Base-by-base conservation (phyloP, 2,888 invertebrate species). In the Papilio demoleus region DNA sequence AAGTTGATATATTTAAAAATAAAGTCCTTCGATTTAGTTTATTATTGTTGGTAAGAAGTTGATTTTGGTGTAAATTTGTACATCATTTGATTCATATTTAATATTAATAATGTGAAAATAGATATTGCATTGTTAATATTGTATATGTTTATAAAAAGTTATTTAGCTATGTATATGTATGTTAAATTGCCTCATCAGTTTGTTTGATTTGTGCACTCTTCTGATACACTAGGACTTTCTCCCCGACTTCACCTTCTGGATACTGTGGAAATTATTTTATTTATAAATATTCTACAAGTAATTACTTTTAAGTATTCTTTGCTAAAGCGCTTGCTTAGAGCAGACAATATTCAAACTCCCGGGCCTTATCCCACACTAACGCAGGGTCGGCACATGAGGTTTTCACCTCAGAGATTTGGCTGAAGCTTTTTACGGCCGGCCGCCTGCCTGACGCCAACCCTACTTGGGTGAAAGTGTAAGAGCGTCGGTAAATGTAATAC, bases 191-290 rank as follows among this genome's bases (percentile, higher is more conserved):
- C 34, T 83, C 81, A 74, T 88, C 87, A 2, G 74, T 42, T 4
- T 78, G 75, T 36, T 75, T 75, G 17, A 81, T 70, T 53, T 72
- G 77, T 65, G 71, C 75, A 50, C 75, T 76, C 70, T 85, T 88
- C 76, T 86, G 78, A 74, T 81, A 90, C 56, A 92, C 82, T n/a
- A 91, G 76, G 22, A 92, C 82, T 0, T 84, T 89, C 72, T 86
- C 84, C 0, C 92, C 81, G 0, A 91, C 88, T 70, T 91, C 90
- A 58, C 90, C 90, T 79, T 87, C 85, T 0, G 92, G 91, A 73
- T 87, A 88, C 92, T 92, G 82, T 3, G 74, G 79, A 47, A 68
- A 65, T 72, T 65, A n/a, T 36, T 14, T 17, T 19, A 11, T 45
- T 19, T 4, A 4, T 31, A 31, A 31, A 31, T 31, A n/a, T n/a